phyloP scores from a whole-genome alignment of 2,113 vertebrate species.

The Heterocephalus glaber region DNA sequence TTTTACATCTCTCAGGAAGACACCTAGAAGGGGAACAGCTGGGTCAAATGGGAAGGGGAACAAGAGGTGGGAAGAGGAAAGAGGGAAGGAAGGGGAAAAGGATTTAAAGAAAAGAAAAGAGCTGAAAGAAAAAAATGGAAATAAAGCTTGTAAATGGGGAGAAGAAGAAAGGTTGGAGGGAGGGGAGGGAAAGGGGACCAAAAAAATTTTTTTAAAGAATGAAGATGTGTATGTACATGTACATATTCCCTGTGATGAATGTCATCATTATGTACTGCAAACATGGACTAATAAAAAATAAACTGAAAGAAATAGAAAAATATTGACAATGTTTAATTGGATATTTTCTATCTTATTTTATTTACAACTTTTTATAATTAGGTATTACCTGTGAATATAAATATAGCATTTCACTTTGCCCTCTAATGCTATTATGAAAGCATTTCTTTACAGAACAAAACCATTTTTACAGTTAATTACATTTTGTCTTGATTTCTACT shows the following conservation, averaged over 20 bases:
- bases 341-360: conserved; percentile 17
- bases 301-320: background rate
- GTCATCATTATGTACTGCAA: no score
- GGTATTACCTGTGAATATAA: background rate
- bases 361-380: background rate
- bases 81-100: background rate
- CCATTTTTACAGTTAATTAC: background rate
- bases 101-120: background rate
- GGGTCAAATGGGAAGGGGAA: background rate
- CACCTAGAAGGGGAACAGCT: background rate
- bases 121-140: background rate
- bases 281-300: no score
- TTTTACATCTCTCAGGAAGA: background rate
- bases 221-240: background rate
- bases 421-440: background rate
- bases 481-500: background rate
- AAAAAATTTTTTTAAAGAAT: background rate
- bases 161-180: background rate
- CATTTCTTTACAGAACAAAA: background rate
- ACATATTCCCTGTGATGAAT: no score
- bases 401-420: background rate
- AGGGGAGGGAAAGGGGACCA: background rate
- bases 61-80: background rate
- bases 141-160: background rate
- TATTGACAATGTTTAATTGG: background rate